phyloP scores from a whole-genome alignment of 37 sponge, comb jelly and placozoan species.

The Sycon ciliatum region DNA sequence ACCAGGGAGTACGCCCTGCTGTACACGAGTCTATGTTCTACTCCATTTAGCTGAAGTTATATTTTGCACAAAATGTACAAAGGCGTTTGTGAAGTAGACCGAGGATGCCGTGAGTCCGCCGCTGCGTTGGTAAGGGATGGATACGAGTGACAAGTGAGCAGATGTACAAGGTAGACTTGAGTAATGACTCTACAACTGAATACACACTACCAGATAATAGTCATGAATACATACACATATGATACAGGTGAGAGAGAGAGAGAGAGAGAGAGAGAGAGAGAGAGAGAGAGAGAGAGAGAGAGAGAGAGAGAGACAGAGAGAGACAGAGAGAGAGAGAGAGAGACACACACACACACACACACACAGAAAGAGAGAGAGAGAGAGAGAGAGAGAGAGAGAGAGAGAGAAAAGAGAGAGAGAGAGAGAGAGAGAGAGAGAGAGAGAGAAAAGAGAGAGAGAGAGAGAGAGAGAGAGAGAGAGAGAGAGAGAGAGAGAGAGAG shows the following conservation, averaged over 20 bases:
- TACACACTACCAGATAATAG: not conserved
- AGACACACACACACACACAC: no score
- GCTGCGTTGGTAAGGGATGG: not conserved
- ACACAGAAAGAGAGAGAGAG: no score
- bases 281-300: constrained; percentile 14
- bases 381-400: not conserved
- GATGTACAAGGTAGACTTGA: not conserved
- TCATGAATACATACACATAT: not conserved
- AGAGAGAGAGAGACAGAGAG: constrained; percentile 11
- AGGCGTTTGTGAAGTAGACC: constrained; percentile 1
- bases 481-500: no score
- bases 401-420: not conserved
- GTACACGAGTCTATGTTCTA: no score
- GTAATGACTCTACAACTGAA: constrained; percentile 19
- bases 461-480: no score
- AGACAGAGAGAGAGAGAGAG: constrained; percentile 10
- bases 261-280: constrained; percentile 1
- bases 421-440: no score
- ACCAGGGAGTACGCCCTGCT: no score
- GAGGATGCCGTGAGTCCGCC: not conserved
- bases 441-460: no score
- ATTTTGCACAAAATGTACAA: no score
- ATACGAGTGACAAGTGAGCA: constrained; percentile 2
- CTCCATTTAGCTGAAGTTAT: not conserved
- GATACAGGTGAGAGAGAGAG: not conserved